Evolutionary conservation across 1,140 invertebrate species (phyloP).

Genomic region (Telenomus remus): DNA sequence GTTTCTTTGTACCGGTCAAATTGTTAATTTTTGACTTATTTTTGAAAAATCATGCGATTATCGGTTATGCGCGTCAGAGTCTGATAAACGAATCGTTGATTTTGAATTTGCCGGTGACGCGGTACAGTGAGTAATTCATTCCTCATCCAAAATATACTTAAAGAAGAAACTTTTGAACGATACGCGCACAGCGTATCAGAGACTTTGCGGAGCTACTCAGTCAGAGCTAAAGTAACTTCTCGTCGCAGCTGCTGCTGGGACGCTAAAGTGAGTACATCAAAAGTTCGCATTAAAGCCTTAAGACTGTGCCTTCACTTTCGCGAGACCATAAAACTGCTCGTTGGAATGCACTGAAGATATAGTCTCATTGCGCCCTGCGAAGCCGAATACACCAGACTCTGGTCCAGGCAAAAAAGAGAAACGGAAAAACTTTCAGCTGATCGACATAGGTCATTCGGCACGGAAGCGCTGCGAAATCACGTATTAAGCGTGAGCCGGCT

Average conservation of each 20-base stretch:
- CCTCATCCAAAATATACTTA: conserved; percentile 55
- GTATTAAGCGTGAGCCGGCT: neutral
- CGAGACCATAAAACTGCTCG: conserved; percentile 64
- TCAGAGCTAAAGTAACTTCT: conserved; percentile 60
- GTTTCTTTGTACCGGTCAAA: no score
- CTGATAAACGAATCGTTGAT: conserved; percentile 37
- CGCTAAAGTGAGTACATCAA: conserved; percentile 65
- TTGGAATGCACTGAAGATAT: conserved; percentile 62
- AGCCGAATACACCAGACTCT: conserved; percentile 32
- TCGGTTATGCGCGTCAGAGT: conserved; percentile 29
- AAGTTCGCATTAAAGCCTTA: conserved; percentile 63
- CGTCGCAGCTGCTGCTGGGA: conserved; percentile 57
- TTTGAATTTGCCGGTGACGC: conserved; percentile 43
- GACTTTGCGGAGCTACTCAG: conserved; percentile 53
- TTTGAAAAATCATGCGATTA: conserved; percentile 35
- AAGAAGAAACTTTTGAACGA: conserved; percentile 59
- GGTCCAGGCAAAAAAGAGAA: conserved; percentile 23
- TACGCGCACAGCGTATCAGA: conserved; percentile 56
- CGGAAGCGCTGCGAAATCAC: conserved; percentile 11
- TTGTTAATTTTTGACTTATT: no score
- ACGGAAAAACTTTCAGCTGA: conserved; percentile 26
- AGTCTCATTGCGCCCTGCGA: conserved; percentile 32
- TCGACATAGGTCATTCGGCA: conserved; percentile 17
- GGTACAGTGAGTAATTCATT: conserved; percentile 53
- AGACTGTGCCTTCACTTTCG: conserved; percentile 62